These are phyloP conservation scores for Tortricodes alternella DNA, from an alignment of 2,888 invertebrate species.

Conservation along the genomic window DNA sequence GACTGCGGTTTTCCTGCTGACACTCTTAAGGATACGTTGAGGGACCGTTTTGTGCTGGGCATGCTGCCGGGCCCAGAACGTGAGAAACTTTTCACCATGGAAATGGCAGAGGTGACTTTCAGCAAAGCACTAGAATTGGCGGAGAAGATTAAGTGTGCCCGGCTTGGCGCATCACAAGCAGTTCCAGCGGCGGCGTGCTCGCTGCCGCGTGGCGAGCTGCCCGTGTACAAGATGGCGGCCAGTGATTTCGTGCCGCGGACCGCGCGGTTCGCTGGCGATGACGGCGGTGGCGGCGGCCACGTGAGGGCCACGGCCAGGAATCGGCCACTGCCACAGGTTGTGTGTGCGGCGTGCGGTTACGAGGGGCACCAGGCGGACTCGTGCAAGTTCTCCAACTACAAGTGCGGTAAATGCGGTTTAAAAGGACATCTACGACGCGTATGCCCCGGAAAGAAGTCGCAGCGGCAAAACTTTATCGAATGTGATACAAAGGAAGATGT, in stretches of 20 bases:
- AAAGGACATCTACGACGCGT: background rate
- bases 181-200: background rate
- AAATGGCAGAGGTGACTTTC: constrained; percentile 16
- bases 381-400: background rate
- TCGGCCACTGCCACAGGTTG: background rate
- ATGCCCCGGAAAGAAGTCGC: background rate
- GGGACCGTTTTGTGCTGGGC: constrained; percentile 14
- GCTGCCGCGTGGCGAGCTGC: background rate
- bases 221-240: constrained; percentile 1
- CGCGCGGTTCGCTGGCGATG: background rate
- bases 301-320: background rate
- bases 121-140: constrained; percentile 28
- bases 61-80: constrained; percentile 13
- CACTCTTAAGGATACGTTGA: background rate
- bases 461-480: background rate
- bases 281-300: background rate
- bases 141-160: constrained; percentile 22
- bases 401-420: background rate
- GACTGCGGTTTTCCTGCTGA: background rate
- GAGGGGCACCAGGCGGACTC: background rate
- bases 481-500: background rate
- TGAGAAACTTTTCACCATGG: constrained; percentile 4
- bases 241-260: background rate
- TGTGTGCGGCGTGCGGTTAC: background rate
- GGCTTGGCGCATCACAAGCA: background rate